A percentile compares a stretch with the other conserved stretches of the same genome.
Evolutionary conservation across 2,888 invertebrate genomes (phyloP).

Genomic region (Machimus atricapillus): DNA sequence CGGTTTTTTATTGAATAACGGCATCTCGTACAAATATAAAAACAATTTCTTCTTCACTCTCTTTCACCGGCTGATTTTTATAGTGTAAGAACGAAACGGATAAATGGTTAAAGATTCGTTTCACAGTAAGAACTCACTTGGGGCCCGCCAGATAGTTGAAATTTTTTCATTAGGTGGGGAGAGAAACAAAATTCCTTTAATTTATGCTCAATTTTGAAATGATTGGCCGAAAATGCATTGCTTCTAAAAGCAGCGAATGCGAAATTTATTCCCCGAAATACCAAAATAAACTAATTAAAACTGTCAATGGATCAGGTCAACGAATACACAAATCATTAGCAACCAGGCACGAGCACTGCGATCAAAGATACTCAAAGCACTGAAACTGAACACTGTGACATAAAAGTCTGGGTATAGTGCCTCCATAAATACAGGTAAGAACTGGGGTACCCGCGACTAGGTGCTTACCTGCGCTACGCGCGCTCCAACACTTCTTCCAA

Average conservation of each 20-base stretch:
- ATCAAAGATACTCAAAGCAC: constrained; percentile 5
- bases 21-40: constrained; percentile 43
- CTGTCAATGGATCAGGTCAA: constrained; percentile 7
- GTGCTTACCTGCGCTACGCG: background rate
- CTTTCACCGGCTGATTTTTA: background rate
- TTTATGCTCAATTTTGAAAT: background rate
- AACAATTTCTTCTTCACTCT: background rate
- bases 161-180: background rate
- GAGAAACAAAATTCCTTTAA: background rate
- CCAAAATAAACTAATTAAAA: background rate
- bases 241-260: background rate
- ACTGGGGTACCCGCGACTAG: background rate
- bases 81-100: background rate
- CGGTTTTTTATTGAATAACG: constrained; percentile 49
- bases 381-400: constrained; percentile 6
- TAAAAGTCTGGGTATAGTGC: background rate
- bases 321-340: constrained; percentile 4
- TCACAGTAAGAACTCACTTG: background rate
- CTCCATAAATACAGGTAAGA: background rate
- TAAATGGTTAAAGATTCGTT: background rate
- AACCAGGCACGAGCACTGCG: constrained; percentile 3
- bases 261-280: background rate
- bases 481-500: background rate
- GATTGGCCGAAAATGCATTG: background rate
- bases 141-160: background rate